Conservation (phyloP, 2,888 invertebrate genomes). For the Caenorhabditis macrosperma region DNA sequence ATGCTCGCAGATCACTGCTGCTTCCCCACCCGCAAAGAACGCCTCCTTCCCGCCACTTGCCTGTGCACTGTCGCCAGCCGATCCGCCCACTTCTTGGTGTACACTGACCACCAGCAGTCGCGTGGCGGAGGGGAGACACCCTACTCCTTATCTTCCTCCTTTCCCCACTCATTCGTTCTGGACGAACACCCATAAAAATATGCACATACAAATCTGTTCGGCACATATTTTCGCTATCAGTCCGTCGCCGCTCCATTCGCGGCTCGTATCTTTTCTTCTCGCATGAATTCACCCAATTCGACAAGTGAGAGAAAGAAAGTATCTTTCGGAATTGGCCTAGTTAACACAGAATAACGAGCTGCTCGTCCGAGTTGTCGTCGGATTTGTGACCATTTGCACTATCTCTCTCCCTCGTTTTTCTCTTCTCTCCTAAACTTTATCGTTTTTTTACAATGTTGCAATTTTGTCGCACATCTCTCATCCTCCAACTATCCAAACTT, state of each 20-base stretch:
- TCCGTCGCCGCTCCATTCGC: not conserved
- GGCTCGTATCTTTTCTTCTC: constrained; percentile 1
- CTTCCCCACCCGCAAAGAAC: no score
- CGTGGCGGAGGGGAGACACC: constrained; percentile 17
- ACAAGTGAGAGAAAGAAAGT: constrained; percentile 39
- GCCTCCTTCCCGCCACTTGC: not conserved
- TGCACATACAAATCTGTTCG: constrained; percentile 5
- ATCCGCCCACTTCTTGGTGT: constrained; percentile 44
- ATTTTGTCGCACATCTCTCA: constrained; percentile 20
- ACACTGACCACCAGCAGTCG: constrained; percentile 28
- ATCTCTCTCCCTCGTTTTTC: constrained; percentile 15
- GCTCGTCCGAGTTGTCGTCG: constrained; percentile 22
- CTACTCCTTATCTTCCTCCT: constrained; percentile 18
- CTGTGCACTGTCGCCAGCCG: not conserved
- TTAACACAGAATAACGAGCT: constrained; percentile 54
- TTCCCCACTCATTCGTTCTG: not conserved
- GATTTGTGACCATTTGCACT: constrained; percentile 53
- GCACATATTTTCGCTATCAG: constrained; percentile 9
- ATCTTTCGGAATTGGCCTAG: constrained; percentile 55
- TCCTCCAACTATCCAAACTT: constrained; percentile 37
- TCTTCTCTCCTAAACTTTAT: constrained; percentile 43
- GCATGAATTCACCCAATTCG: constrained; percentile 16
- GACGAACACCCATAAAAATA: constrained; percentile 10
- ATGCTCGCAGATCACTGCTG: no score
- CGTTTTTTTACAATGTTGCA: constrained; percentile 59